These are phyloP conservation scores for Poicephalus gulielmi DNA, from an alignment of 2,113 vertebrate species.

Conservation along the genomic window DNA sequence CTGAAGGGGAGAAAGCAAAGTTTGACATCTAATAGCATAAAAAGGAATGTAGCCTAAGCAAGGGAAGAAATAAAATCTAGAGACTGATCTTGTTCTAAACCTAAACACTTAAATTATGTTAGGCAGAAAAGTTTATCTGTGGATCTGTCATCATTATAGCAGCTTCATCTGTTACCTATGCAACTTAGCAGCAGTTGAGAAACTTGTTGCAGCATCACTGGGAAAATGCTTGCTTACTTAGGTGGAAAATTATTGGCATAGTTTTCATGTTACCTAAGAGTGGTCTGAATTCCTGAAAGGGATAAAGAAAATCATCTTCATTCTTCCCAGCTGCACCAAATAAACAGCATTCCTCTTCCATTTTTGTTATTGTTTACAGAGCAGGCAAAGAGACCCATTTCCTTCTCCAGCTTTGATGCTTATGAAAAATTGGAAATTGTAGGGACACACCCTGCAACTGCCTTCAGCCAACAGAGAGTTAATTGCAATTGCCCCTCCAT, in stretches of 20 bases:
- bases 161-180: constrained; percentile 23
- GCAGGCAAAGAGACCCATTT: neutral
- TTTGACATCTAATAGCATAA: neutral
- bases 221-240: constrained; percentile 51
- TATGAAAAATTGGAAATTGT: constrained; percentile 17
- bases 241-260: constrained; percentile 64
- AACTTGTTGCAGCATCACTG: neutral
- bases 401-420: constrained; percentile 27
- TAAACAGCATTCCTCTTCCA: constrained; percentile 67
- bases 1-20: neutral
- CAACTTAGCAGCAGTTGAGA: constrained; percentile 1
- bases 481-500: neutral
- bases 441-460: neutral
- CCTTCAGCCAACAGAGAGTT: neutral
- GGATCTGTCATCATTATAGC: neutral
- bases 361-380: constrained; percentile 60
- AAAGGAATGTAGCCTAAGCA: neutral
- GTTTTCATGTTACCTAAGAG: constrained; percentile 67
- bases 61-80: neutral
- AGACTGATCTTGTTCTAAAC: neutral
- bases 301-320: constrained; percentile 62
- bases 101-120: neutral
- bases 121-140: neutral
- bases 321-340: constrained; percentile 65
- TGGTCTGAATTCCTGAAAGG: constrained; percentile 54